These are phyloP conservation scores for Drosophila sulfurigaster DNA, from an alignment of 1,140 invertebrate genomes.

Conservation along the genomic window DNA sequence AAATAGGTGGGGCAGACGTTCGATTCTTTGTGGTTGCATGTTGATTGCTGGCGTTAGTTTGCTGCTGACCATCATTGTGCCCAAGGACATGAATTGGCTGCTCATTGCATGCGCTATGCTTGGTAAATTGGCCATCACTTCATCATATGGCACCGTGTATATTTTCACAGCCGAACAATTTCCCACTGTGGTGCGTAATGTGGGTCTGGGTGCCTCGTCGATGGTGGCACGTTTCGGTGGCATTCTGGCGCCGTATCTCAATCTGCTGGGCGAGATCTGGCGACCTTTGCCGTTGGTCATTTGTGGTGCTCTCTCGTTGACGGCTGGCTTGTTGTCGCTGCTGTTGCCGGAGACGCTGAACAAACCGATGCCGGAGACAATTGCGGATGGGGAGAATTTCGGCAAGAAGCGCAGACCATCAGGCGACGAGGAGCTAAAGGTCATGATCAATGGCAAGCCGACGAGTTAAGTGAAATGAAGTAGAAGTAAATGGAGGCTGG, in stretches of 20 bases:
- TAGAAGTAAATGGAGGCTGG: not conserved
- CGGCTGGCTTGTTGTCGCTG: constrained; percentile 89
- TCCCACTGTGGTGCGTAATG: constrained; percentile 93
- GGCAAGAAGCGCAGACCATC: constrained; percentile 82
- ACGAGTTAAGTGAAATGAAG: not conserved
- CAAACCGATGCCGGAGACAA: constrained; percentile 90
- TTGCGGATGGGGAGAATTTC: constrained; percentile 90
- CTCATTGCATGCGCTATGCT: constrained; percentile 91
- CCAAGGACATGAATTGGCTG: constrained; percentile 87
- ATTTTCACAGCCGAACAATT: constrained; percentile 94
- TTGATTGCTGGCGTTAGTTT: constrained; percentile 88
- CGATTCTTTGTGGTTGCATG: constrained; percentile 90
- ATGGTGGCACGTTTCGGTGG: constrained; percentile 92
- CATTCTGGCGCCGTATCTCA: constrained; percentile 91
- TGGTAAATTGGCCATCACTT: constrained; percentile 93
- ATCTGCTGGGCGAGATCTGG: constrained; percentile 89
- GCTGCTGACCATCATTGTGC: constrained; percentile 87
- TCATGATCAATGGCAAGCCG: constrained; percentile 56
- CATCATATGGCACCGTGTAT: constrained; percentile 92
- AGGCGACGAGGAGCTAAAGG: constrained; percentile 45
- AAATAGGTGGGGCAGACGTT: constrained; percentile 90
- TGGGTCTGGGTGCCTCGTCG: constrained; percentile 91
- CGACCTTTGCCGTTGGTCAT: constrained; percentile 90
- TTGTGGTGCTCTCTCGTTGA: constrained; percentile 89
- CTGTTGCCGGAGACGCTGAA: constrained; percentile 92